Percentiles rank a stretch among this genome's conserved stretches.
These are phyloP conservation scores for Triops cancriformis DNA, from an alignment of 1,140 invertebrate genomes.

Conservation along the genomic window DNA sequence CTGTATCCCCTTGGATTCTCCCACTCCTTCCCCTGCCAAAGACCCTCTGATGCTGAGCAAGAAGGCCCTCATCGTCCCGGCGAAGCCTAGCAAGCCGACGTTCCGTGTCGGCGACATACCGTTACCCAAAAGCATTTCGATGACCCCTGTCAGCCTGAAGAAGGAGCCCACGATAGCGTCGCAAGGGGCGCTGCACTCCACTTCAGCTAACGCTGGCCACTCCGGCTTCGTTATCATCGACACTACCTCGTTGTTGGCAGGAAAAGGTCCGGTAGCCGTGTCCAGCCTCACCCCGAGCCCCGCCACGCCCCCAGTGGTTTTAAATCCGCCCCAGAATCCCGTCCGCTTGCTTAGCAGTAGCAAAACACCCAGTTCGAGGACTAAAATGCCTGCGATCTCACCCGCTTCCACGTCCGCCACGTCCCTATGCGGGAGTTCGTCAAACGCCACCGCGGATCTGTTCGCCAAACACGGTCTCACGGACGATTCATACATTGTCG, in stretches of 20 bases:
- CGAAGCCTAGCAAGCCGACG: not conserved
- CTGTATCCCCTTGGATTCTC: not conserved
- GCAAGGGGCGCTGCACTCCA: not conserved
- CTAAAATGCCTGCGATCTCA: conserved; percentile 6
- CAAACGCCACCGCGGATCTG: conserved; percentile 36
- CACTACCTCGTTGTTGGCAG: conserved; percentile 60
- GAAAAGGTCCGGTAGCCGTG: conserved; percentile 52
- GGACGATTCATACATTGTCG: conserved; percentile 82
- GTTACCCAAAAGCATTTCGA: not conserved
- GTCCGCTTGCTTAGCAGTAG: conserved; percentile 23
- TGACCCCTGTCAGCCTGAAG: not conserved
- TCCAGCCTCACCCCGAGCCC: conserved; percentile 34
- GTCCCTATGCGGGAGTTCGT: conserved; percentile 24
- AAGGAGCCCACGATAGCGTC: not conserved
- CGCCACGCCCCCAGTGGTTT: conserved; percentile 26
- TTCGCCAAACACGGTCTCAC: conserved; percentile 51
- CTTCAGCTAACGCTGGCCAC: not conserved
- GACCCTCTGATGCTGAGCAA: not conserved
- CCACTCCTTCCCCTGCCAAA: not conserved
- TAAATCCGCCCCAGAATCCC: conserved; percentile 16
- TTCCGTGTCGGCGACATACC: not conserved
- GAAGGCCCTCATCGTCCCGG: not conserved
- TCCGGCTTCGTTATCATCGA: conserved; percentile 60
- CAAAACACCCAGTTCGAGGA: conserved; percentile 15
- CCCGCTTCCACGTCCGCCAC: conserved; percentile 8